Evolutionary conservation across 2,797 vertebrate genomes (phyloP).

Genomic region (Poecilia gillii): DNA sequence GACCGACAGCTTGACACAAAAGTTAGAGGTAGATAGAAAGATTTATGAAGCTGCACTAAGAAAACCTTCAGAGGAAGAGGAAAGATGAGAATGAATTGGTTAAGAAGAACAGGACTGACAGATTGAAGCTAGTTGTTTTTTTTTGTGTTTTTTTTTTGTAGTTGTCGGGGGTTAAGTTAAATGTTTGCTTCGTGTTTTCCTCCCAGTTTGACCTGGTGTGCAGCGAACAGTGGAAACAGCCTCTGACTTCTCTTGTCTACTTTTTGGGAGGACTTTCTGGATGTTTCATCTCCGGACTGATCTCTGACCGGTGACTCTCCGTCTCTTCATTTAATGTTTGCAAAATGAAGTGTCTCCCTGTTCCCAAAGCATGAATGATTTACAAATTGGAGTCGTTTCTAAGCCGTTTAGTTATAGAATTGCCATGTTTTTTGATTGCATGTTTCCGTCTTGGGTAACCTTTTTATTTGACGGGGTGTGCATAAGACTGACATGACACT

Average conservation of each 20-base stretch:
- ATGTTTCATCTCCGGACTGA: constrained; percentile 57
- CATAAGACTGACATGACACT: too few species aligned
- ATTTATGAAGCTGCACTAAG: background rate
- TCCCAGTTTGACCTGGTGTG: constrained; percentile 69
- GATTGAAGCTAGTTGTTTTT: background rate
- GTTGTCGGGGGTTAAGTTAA: background rate
- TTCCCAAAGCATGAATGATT: background rate
- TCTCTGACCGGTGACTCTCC: constrained; percentile 62
- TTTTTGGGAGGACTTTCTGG: constrained; percentile 60
- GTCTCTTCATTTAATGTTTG: background rate
- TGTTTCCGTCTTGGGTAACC: background rate
- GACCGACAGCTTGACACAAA: background rate
- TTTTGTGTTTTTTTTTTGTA: background rate
- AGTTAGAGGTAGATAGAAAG: background rate
- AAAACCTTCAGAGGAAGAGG: background rate
- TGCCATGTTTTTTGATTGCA: background rate
- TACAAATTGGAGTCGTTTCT: background rate
- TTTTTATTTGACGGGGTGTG: too few species aligned
- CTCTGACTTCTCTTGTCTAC: constrained; percentile 51
- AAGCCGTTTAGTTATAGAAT: background rate
- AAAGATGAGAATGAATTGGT: background rate
- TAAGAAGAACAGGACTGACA: background rate
- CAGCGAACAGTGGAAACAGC: constrained; percentile 61
- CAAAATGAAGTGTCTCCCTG: background rate
- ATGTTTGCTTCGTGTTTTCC: constrained; percentile 3